Evolutionary conservation across 1,140 invertebrate genomes (phyloP).

Genomic region (Drosophila tani): DNA sequence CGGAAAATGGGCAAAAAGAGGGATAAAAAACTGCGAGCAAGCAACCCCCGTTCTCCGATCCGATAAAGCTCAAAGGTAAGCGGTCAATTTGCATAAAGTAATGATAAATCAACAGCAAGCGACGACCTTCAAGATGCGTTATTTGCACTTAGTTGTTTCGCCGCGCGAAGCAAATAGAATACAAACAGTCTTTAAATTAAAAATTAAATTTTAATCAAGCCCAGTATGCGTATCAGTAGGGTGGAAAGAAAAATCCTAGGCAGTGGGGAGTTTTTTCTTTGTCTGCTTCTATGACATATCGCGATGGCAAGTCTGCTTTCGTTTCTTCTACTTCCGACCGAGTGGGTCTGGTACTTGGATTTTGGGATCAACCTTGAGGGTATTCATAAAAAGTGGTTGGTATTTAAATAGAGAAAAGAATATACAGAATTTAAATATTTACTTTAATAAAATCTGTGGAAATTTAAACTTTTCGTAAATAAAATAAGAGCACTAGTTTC

Average conservation of each 20-base stretch:
- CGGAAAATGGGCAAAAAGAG: constrained; percentile 10
- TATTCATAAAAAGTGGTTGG: not conserved
- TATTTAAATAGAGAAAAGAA: no score
- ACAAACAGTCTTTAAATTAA: constrained; percentile 82
- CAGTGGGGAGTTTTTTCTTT: constrained; percentile 30
- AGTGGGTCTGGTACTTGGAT: constrained; percentile 21
- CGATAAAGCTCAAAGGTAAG: constrained; percentile 62
- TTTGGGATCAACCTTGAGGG: not conserved
- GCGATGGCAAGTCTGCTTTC: constrained; percentile 52
- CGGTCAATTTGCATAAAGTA: constrained; percentile 71
- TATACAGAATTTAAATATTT: not conserved
- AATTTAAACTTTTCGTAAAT: no score
- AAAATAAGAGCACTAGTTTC: no score
- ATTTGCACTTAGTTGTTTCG: constrained; percentile 40
- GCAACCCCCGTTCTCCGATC: constrained; percentile 13
- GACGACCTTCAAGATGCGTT: constrained; percentile 43
- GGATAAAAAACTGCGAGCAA: constrained; percentile 11
- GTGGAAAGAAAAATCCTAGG: not conserved
- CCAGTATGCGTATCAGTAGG: constrained; percentile 55
- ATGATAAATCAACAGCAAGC: constrained; percentile 75
- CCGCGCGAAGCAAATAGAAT: constrained; percentile 64
- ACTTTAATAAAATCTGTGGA: no score
- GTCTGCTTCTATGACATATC: constrained; percentile 69
- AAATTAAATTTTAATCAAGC: constrained; percentile 82
- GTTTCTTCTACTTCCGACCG: constrained; percentile 50